A percentile compares a stretch with the other conserved stretches of the same genome.
Conservation (phyloP, 2,113 vertebrate genomes). For the Taxidea taxus region DNA sequence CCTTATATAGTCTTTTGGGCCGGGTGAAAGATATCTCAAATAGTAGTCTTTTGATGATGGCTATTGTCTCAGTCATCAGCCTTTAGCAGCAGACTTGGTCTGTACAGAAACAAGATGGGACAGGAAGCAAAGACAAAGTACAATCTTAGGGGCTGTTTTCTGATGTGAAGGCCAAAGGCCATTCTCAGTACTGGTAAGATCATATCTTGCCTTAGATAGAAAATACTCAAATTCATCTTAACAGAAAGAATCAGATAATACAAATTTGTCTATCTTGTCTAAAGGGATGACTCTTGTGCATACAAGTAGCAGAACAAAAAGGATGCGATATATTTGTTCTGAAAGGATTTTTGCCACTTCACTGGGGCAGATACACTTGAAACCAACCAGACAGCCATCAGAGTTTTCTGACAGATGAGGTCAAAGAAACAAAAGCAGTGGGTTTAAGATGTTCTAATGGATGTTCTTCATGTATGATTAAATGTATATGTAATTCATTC, state of each 20-base stretch:
- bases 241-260: background rate
- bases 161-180: background rate
- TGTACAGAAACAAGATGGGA: background rate
- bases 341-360: conserved; percentile 24
- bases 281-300: background rate
- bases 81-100: background rate
- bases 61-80: background rate
- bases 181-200: background rate
- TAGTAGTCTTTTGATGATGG: background rate
- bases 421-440: conserved; percentile 12
- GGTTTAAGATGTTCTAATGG: background rate
- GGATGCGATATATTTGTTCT: background rate
- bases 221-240: background rate
- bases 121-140: background rate
- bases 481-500: background rate
- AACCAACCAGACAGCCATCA: background rate
- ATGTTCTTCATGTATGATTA: background rate
- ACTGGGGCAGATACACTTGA: background rate
- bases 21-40: background rate
- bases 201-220: background rate
- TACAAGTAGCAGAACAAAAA: background rate
- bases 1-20: background rate
- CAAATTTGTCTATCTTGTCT: background rate
- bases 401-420: background rate
- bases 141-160: background rate